Conservation (phyloP, 2,113 vertebrate species). For the Ictidomys tridecemlineatus region DNA sequence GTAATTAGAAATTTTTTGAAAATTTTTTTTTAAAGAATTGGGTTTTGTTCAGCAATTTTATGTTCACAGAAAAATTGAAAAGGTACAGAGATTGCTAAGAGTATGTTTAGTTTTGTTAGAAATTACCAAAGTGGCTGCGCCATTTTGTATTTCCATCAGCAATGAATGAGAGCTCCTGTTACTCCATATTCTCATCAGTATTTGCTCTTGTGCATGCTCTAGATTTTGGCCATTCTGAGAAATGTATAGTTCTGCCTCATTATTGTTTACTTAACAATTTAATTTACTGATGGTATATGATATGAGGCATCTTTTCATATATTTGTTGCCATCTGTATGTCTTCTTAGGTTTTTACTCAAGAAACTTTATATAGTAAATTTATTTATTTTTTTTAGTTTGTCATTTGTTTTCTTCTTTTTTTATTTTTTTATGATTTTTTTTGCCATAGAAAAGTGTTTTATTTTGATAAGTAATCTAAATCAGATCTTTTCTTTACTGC, state of each 20-base stretch:
- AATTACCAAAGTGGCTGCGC: neutral
- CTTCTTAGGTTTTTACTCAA: slow-evolving; percentile 1
- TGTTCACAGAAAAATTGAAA: neutral
- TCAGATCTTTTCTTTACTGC: neutral
- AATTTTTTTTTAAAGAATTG: neutral
- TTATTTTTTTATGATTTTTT: neutral
- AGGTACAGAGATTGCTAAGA: neutral
- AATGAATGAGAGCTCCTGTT: too few species aligned
- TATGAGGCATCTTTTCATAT: neutral
- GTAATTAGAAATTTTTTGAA: neutral
- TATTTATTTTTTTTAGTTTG: neutral
- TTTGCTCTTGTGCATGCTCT: neutral
- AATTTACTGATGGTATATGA: neutral
- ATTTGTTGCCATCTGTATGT: neutral
- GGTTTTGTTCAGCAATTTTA: neutral
- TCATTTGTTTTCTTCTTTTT: neutral
- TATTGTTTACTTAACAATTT: neutral
- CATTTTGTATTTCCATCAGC: neutral
- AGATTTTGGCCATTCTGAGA: too few species aligned
- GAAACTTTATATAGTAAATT: neutral
- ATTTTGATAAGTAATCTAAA: neutral
- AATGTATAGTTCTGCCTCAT: neutral
- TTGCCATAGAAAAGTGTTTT: neutral
- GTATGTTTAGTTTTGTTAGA: neutral
- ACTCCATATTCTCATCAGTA: neutral